Percentiles rank a stretch among this genome's conserved stretches.
Evolutionary conservation across 2,797 vertebrate species (phyloP).

Genomic region (Percopsis omiscomaycus): DNA sequence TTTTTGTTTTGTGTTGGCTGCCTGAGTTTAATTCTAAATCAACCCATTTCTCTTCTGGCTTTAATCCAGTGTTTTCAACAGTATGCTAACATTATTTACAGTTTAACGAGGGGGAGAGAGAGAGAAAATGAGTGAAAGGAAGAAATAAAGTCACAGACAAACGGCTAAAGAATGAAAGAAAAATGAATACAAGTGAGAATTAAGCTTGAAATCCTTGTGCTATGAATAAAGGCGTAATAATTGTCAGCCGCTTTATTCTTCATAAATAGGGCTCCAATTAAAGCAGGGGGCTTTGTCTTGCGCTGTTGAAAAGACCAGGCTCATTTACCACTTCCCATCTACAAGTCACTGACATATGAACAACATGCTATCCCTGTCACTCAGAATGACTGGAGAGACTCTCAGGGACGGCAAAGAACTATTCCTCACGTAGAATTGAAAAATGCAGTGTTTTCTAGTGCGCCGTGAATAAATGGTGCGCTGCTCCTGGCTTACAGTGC

Average conservation of each 20-base stretch:
- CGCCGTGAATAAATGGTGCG: too few species aligned
- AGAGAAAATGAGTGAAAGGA: background rate
- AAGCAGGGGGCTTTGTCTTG: slow-evolving; percentile 62
- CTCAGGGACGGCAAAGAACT: slow-evolving; percentile 58
- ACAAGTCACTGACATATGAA: slow-evolving; percentile 67
- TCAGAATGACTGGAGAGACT: slow-evolving; percentile 58
- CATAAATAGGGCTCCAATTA: slow-evolving; percentile 68
- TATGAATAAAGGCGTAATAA: slow-evolving; percentile 54
- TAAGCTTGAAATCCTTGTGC: slow-evolving; percentile 48
- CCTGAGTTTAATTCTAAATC: slow-evolving; percentile 22
- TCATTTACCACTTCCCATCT: slow-evolving; percentile 66
- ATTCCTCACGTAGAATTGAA: slow-evolving; percentile 62
- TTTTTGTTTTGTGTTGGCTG: slow-evolving; percentile 14
- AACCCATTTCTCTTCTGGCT: slow-evolving; percentile 37
- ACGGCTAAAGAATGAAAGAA: background rate
- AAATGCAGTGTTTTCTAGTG: slow-evolving; percentile 53
- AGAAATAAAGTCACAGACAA: background rate
- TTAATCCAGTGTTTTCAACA: slow-evolving; percentile 24
- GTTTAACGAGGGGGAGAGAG: slow-evolving; percentile 32
- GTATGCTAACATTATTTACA: slow-evolving; percentile 35
- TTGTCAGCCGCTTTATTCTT: slow-evolving; percentile 61
- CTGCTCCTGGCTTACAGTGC: slow-evolving; percentile 50
- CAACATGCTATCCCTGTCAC: slow-evolving; percentile 54
- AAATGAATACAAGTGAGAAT: slow-evolving; percentile 19
- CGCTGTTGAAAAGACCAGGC: slow-evolving; percentile 47